Percentiles rank a stretch among this genome's conserved stretches.
These are phyloP conservation scores for Corythoichthys intestinalis DNA, from an alignment of 2,113 vertebrate species.

Conservation along the genomic window DNA sequence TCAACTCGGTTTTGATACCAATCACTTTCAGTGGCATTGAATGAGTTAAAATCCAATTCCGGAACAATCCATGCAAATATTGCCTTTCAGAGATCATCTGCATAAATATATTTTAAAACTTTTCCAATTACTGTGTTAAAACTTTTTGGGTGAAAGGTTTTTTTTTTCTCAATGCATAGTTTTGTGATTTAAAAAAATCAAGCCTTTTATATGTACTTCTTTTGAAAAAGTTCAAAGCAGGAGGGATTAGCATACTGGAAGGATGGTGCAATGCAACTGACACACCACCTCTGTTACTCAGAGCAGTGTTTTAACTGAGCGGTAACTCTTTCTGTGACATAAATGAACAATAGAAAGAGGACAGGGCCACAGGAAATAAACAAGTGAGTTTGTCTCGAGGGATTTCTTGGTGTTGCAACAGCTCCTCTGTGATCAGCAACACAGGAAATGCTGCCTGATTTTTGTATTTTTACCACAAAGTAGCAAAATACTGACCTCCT, in stretches of 20 bases:
- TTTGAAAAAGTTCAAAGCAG: slow-evolving; percentile 71
- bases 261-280: slow-evolving; percentile 72
- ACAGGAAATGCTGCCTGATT: slow-evolving; percentile 8
- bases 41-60: not conserved
- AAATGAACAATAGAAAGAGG: slow-evolving; percentile 53
- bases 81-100: not conserved
- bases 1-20: not conserved
- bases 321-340: slow-evolving; percentile 45
- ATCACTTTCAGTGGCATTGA: too few relatives aligned
- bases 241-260: slow-evolving; percentile 63
- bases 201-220: slow-evolving; percentile 58
- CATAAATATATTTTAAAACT: slow-evolving; percentile 22
- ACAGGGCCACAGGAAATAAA: slow-evolving; percentile 45
- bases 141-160: slow-evolving; percentile 50
- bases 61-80: not conserved
- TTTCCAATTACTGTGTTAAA: slow-evolving; percentile 12
- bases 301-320: slow-evolving; percentile 48
- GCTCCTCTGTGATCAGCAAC: slow-evolving; percentile 36
- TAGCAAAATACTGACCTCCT: slow-evolving; percentile 79
- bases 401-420: slow-evolving; percentile 31
- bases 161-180: slow-evolving; percentile 46
- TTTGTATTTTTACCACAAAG: slow-evolving; percentile 4
- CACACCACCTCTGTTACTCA: slow-evolving; percentile 60
- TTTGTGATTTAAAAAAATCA: slow-evolving; percentile 64
- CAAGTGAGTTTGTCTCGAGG: not conserved